phyloP scores from a whole-genome alignment of 2,113 vertebrate genomes.

The Ctenomys sociabilis region DNA sequence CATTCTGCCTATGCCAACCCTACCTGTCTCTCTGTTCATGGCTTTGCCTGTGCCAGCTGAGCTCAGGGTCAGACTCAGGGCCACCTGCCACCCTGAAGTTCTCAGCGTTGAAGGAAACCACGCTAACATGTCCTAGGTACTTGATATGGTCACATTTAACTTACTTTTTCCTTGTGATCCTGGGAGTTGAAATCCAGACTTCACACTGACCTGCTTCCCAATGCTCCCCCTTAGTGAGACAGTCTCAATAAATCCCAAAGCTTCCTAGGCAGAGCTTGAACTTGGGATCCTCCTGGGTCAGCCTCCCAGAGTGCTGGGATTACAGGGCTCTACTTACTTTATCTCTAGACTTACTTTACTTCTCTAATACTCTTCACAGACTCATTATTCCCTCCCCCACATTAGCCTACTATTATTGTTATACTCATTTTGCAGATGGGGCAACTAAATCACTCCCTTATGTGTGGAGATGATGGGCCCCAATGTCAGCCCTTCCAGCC shows the following conservation, averaged over 20 bases:
- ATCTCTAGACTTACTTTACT: background rate
- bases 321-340: background rate
- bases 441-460: background rate
- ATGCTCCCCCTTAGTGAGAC: background rate
- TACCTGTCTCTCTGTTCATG: too few relatives aligned
- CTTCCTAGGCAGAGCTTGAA: background rate
- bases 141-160: background rate
- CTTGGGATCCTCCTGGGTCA: background rate
- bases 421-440: background rate
- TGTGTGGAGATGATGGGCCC: background rate
- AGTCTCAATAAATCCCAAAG: background rate
- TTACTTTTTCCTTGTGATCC: background rate
- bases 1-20: accelerated
- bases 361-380: too few relatives aligned
- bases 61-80: background rate
- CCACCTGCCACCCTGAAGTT: background rate
- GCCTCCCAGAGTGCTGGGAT: background rate
- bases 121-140: background rate
- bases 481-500: background rate
- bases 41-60: background rate
- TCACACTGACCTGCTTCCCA: background rate
- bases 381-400: background rate
- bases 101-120: background rate
- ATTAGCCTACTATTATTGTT: background rate
- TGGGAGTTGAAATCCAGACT: background rate